Conservation (phyloP, 2,797 vertebrate genomes). For the Micropoecilia bifurca region DNA sequence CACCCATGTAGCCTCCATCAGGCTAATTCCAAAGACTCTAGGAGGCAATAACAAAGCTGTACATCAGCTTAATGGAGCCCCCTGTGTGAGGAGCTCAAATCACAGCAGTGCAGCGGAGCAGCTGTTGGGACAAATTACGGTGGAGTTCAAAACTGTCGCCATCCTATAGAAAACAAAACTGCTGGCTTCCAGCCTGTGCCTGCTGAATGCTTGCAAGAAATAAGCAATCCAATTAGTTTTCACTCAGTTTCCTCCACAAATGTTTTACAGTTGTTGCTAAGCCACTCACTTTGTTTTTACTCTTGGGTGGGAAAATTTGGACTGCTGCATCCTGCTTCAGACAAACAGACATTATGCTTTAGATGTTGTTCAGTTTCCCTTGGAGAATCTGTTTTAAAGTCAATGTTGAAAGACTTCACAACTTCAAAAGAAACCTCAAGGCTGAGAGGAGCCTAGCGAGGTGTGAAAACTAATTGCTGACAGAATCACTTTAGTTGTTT, state of each 20-base stretch:
- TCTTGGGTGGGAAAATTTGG: conserved; percentile 50
- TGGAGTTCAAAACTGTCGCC: conserved; percentile 26
- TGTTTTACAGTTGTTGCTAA: conserved; percentile 50
- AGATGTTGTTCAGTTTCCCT: conserved; percentile 31
- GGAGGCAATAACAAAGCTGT: conserved; percentile 36
- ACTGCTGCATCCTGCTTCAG: conserved; percentile 25
- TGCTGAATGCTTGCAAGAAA: conserved; percentile 37
- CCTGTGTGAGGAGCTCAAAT: conserved; percentile 23
- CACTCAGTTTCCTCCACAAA: conserved; percentile 41
- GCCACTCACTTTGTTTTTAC: conserved; percentile 25
- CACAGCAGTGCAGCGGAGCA: conserved; percentile 31
- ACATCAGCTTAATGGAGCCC: conserved; percentile 39
- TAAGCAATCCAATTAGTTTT: conserved; percentile 59
- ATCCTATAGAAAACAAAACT: conserved; percentile 52
- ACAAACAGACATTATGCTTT: conserved; percentile 24
- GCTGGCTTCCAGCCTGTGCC: conserved; percentile 45
- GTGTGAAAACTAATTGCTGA: background rate
- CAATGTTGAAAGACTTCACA: background rate
- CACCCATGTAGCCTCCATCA: conserved; percentile 11
- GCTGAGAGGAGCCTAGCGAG: background rate
- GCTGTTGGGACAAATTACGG: conserved; percentile 34
- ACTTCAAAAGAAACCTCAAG: background rate
- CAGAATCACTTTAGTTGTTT: background rate
- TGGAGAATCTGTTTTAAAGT: conserved; percentile 26
- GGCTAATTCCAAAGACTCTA: conserved; percentile 36